Base-by-base conservation (phyloP, 2,113 vertebrate species). In the Tauraco erythrolophus region DNA sequence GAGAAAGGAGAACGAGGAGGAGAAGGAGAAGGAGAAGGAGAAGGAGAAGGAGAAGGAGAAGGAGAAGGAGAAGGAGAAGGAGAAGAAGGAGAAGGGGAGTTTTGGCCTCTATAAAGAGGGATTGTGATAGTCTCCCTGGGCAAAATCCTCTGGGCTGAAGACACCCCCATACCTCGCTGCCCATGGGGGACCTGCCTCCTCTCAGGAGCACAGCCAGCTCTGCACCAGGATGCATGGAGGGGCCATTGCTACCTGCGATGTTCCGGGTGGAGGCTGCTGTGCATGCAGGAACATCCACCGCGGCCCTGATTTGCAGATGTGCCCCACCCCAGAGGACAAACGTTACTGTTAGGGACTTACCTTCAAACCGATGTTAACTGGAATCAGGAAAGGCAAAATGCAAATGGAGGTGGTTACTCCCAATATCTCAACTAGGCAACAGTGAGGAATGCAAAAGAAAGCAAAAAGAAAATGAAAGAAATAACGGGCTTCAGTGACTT, bases 181-280 rank as follows among this genome's bases (percentile, higher is more conserved):
- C 23, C 25, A 10, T 7, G 5, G 33, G 37, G 27, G 46, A n/a
- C 14, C 14, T 85, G 27, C 17, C 33, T 74, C 19, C 33, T 33
- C 37, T n/a, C 1, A 1, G n/a, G 10, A 24, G 9, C 46, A 57
- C 2, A 0, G 66, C 31, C 41, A 86, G 57, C 72, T 51, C 39
- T 31, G n/a, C 37, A 7, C 33, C 3, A 1, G 23, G n/a, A 6
- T 39, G 14, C 43, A 2, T 19, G 30, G 31, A 25, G 7, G 22
- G 28, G 16, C n/a, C 39, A 1, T 31, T 4, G 1, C 46, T 53
- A n/a, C 30, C 46, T 53, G 35, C 39, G 7, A 2, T 7, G 31
- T 79, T 51, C 70, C 16, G 1, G 30, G 31, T 23, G 27, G 56
- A 70, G 1, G 1, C 25, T 65, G 3, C 43, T 66, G 75, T 66